These are phyloP conservation scores for Diplosoma virens DNA, from an alignment of 23 tunicate species.

Conservation along the genomic window DNA sequence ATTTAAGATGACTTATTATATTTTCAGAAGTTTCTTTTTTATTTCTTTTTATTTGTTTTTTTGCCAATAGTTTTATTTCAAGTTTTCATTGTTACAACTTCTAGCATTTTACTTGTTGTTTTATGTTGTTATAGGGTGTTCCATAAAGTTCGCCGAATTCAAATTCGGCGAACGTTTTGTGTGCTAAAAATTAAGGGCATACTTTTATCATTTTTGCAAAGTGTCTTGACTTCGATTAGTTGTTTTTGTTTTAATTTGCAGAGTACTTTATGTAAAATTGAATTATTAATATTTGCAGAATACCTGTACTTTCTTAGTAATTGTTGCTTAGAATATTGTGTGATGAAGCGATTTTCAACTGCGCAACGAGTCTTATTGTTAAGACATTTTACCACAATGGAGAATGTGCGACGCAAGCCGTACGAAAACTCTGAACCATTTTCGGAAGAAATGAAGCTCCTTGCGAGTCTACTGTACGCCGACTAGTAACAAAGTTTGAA, in stretches of 20 bases:
- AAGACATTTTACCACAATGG: conserved; percentile 6
- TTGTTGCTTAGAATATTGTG: no score
- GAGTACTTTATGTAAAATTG: conserved; percentile 1
- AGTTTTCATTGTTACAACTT: no score
- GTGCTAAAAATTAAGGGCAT: background rate
- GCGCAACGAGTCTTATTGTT: background rate
- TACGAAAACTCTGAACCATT: no score
- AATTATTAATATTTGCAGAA: conserved; percentile 9
- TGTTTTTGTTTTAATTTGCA: conserved; percentile 1
- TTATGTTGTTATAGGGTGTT: background rate
- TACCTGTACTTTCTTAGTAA: conserved; percentile 4
- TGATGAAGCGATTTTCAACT: no score
- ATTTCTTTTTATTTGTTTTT: no score
- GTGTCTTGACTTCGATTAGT: background rate
- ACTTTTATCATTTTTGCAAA: background rate
- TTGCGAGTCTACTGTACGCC: conserved; percentile 11
- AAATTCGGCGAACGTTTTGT: background rate
- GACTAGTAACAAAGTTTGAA: conserved; percentile 10
- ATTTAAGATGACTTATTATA: no score
- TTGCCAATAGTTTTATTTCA: no score
- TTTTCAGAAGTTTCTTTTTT: no score
- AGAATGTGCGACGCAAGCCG: background rate
- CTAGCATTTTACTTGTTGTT: no score
- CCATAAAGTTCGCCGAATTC: conserved; percentile 9
- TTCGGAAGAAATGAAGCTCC: no score